Conservation (phyloP, 2,888 invertebrate genomes). For the Baronia brevicornis region DNA sequence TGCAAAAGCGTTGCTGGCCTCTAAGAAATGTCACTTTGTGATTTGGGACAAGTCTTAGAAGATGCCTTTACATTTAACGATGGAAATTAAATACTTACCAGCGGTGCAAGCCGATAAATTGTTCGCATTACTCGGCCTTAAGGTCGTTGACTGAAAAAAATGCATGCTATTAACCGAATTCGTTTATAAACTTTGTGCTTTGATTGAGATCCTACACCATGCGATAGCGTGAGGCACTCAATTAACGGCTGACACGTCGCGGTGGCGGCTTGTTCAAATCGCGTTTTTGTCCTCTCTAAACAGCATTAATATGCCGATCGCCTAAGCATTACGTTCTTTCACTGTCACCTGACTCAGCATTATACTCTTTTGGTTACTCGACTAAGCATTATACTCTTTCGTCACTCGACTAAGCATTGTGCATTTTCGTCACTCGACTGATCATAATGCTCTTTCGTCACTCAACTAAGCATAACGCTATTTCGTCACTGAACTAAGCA, state of each 20-base stretch:
- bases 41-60: too few relatives aligned
- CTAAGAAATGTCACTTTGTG: too few relatives aligned
- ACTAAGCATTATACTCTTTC: too few relatives aligned
- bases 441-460: too few relatives aligned
- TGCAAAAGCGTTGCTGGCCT: too few relatives aligned
- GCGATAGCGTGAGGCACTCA: constrained; percentile 64
- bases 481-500: too few relatives aligned
- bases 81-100: constrained; percentile 13
- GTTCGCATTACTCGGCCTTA: constrained; percentile 11
- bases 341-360: constrained; percentile 31
- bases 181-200: constrained; percentile 46
- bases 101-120: constrained; percentile 15
- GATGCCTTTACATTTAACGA: too few relatives aligned
- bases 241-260: constrained; percentile 62
- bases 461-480: too few relatives aligned
- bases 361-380: too few relatives aligned
- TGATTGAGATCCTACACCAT: constrained; percentile 41
- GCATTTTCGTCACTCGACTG: too few relatives aligned
- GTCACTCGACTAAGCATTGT: constrained; percentile 19
- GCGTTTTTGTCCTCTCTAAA: constrained; percentile 60
- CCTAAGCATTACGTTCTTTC: constrained; percentile 52
- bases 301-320: constrained; percentile 57
- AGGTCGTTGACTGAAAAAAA: constrained; percentile 31
- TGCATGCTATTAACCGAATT: constrained; percentile 39
- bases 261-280: constrained; percentile 35